Base-by-base conservation (phyloP, 2,888 invertebrate species). In the Adelphocoris suturalis region DNA sequence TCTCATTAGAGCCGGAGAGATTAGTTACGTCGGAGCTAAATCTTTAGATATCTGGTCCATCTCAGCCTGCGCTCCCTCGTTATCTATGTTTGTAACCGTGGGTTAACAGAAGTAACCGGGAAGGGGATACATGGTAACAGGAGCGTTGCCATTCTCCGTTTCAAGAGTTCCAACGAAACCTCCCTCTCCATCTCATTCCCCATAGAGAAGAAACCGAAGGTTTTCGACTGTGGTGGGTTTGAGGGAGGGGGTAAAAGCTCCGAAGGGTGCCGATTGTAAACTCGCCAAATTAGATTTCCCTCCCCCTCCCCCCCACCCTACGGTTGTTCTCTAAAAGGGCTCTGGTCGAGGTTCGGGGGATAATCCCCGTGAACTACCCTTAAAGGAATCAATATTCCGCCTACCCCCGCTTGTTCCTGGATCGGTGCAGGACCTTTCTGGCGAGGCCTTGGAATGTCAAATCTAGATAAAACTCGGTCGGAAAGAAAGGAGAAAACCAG, bases 221-320 rank as follows among this genome's bases (percentile, higher is more conserved):
- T 68, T 68, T 27, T 68, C 37, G 37, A 37, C 37, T 37, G 37
- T 7, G 37, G 37, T 7, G 37, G 37, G 37, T 37, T 37, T 37
- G 37, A 37, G 23, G 68, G 68, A 11, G 23, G 13, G 23, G 23
- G 52, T 52, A 52, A 52, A 68, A 23, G 23, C 68, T 46, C 11
- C 16, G 37, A 78, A 46, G 61, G 88, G 88, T 55, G 88, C 23
- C 78, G 88, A 88, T 88, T 88, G 88, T 88, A 88, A 88, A 88
- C 88, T 88, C 88, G 88, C 88, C 88, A 88, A 88, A 88, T 88
- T 88, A 88, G 88, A 88, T 88, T 88, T 88, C 80, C 88, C 80
- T n/a, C 57, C 23, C 55, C 68, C n/a, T 14, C 23, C 5, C 7
- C 19, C 27, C 52, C 23, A 12, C 23, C 61, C 85, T 46, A 19